These are phyloP conservation scores for Phania funesta DNA, from an alignment of 2,888 invertebrate species.

Conservation along the genomic window DNA sequence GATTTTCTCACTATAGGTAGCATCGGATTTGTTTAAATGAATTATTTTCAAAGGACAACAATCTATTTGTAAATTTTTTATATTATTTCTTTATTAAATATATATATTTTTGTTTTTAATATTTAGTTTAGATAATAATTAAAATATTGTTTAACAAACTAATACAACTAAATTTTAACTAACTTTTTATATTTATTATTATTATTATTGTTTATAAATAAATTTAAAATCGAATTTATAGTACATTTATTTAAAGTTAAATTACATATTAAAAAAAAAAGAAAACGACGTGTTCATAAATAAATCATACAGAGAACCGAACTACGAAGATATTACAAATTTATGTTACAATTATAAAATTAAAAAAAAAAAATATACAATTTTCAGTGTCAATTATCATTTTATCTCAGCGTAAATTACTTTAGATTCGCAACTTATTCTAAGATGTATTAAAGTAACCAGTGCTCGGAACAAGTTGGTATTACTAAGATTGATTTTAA, in stretches of 20 bases:
- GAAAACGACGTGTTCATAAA: constrained; percentile 15
- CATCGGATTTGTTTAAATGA: no score
- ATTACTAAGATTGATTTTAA: no score
- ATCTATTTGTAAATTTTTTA: constrained; percentile 30
- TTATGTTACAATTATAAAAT: constrained; percentile 33
- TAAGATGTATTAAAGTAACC: no score
- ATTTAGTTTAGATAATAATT: constrained; percentile 60
- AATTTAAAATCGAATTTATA: constrained; percentile 50
- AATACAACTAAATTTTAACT: constrained; percentile 65
- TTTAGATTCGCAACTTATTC: no score
- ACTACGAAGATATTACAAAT: constrained; percentile 17
- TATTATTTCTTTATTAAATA: constrained; percentile 61
- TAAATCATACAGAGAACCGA: constrained; percentile 51
- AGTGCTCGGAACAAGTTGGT: no score
- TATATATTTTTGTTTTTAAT: constrained; percentile 57
- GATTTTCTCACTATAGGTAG: no score
- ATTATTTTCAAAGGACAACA: no score
- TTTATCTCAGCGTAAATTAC: no score
- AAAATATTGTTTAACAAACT: constrained; percentile 67
- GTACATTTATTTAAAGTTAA: constrained; percentile 43
- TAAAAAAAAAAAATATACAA: not conserved
- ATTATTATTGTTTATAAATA: constrained; percentile 35
- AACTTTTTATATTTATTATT: constrained; percentile 45
- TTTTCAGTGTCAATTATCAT: constrained; percentile 20
- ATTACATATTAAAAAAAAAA: not conserved